These are phyloP conservation scores for Drepana falcataria DNA, from an alignment of 2,888 invertebrate genomes.

Conservation along the genomic window DNA sequence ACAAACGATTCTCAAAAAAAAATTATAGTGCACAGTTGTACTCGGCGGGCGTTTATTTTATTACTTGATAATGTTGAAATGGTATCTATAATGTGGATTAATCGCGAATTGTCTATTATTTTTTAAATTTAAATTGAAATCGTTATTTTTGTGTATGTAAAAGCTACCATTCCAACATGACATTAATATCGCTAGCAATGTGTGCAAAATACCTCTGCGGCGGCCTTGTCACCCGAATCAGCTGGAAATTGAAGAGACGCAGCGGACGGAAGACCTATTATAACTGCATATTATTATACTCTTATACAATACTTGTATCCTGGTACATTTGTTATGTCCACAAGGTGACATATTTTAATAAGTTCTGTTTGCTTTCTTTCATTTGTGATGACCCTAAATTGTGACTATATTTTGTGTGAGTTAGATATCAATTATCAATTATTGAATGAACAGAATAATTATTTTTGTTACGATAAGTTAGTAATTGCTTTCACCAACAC, in stretches of 20 bases:
- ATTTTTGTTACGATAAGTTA: conserved; percentile 6
- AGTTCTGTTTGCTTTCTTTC: conserved; percentile 20
- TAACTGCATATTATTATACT: conserved; percentile 10
- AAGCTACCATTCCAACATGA: conserved; percentile 53
- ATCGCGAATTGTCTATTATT: conserved; percentile 6
- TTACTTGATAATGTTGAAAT: conserved; percentile 58
- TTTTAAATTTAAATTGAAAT: conserved; percentile 4
- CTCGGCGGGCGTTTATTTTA: conserved; percentile 64
- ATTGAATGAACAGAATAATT: background rate
- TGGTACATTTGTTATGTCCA: conserved; percentile 6
- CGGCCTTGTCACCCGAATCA: conserved; percentile 68
- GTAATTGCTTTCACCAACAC: conserved; percentile 6
- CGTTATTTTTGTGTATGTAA: conserved; percentile 1
- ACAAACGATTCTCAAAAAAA: conserved; percentile 1
- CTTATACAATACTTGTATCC: conserved; percentile 6
- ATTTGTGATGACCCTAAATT: conserved; percentile 18
- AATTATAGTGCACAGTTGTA: conserved; percentile 44
- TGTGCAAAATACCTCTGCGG: conserved; percentile 67
- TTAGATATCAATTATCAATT: background rate
- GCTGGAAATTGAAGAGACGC: conserved; percentile 39
- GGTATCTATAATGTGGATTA: conserved; percentile 19
- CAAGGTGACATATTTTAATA: conserved; percentile 16
- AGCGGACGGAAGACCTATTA: conserved; percentile 11
- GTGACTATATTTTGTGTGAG: conserved; percentile 17
- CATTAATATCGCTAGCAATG: conserved; percentile 69